These are phyloP conservation scores for Caretta caretta DNA, from an alignment of 2,113 vertebrate species.

Conservation along the genomic window DNA sequence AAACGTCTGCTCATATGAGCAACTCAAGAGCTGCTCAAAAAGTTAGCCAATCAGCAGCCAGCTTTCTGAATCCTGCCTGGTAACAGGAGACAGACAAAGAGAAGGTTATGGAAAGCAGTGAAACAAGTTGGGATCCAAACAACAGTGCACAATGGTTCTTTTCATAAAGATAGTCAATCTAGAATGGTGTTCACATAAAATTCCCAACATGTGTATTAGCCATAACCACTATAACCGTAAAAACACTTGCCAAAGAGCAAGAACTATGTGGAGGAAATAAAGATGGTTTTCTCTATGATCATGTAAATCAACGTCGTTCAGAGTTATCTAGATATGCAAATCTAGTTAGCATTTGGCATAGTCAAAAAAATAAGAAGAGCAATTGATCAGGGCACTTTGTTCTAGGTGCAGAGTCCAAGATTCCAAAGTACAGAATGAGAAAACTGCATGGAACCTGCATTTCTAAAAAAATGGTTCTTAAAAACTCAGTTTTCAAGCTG, in stretches of 20 bases:
- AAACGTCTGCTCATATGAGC: constrained; percentile 56
- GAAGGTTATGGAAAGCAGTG: constrained; percentile 61
- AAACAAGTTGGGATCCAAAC: constrained; percentile 45
- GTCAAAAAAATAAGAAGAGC: not conserved
- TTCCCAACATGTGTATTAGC: not conserved
- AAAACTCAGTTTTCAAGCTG: not conserved
- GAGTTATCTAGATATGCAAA: not conserved
- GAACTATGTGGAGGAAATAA: not conserved
- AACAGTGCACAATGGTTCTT: constrained; percentile 18
- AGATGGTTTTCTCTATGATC: not conserved
- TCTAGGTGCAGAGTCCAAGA: constrained; percentile 7
- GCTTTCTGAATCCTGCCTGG: constrained; percentile 76
- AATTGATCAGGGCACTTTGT: not conserved
- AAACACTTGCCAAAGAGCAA: not conserved
- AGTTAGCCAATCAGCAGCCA: constrained; percentile 73
- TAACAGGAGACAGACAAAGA: constrained; percentile 75
- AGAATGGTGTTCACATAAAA: constrained; percentile 64
- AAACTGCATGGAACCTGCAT: constrained; percentile 11
- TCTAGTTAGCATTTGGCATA: not conserved
- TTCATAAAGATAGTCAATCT: constrained; percentile 56
- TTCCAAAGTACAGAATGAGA: not conserved
- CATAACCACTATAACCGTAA: constrained; percentile 11
- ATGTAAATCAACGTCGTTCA: not conserved
- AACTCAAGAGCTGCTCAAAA: constrained; percentile 60
- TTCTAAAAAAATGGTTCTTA: not conserved